These are phyloP conservation scores for Lacerta agilis DNA, from an alignment of 2,797 vertebrate genomes.

Conservation along the genomic window DNA sequence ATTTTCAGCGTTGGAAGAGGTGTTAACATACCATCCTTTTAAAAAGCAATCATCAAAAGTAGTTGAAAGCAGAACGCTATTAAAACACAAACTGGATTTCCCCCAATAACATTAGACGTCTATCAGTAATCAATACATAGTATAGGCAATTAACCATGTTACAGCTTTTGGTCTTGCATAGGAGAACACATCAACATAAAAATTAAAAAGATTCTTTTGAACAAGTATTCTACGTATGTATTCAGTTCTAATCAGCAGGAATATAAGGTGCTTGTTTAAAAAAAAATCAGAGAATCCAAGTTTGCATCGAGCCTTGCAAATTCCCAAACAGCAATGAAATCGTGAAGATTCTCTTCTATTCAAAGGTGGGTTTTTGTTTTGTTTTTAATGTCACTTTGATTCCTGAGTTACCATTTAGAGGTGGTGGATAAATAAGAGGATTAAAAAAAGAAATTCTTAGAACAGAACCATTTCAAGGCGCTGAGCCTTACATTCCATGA, in stretches of 20 bases:
- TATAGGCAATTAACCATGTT: neutral
- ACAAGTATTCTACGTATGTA: neutral
- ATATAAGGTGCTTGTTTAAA: neutral
- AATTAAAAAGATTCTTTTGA: neutral
- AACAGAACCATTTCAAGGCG: neutral
- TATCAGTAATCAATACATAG: neutral
- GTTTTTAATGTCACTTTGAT: neutral
- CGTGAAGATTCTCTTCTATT: neutral
- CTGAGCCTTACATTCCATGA: neutral
- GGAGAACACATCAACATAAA: neutral
- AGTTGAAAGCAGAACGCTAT: neutral
- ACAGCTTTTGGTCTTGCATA: conserved; percentile 21
- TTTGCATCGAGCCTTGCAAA: neutral
- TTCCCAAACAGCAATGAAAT: neutral
- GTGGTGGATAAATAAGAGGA: neutral
- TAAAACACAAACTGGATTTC: neutral
- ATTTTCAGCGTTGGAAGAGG: neutral
- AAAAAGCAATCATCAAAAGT: neutral
- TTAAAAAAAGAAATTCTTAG: too few species aligned
- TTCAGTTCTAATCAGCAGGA: neutral
- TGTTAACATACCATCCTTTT: neutral
- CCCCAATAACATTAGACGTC: neutral
- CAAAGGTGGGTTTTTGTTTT: neutral
- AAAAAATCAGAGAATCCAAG: neutral
- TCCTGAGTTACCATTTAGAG: neutral